Evolutionary conservation across 2,888 invertebrate species (phyloP).

Genomic region (Mesopsocus fuscifrons): DNA sequence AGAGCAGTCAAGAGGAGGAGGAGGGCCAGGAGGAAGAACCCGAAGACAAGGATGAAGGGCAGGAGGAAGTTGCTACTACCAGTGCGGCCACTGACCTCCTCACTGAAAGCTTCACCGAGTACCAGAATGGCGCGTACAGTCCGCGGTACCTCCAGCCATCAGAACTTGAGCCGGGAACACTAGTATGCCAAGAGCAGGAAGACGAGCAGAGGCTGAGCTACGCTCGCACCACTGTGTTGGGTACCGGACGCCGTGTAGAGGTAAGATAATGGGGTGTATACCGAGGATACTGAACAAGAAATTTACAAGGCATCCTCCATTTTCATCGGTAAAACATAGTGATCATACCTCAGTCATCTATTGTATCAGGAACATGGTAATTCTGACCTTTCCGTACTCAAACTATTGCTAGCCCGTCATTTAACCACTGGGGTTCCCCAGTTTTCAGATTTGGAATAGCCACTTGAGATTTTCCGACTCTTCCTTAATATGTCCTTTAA

Average conservation of each 20-base stretch:
- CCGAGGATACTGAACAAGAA: slow-evolving; percentile 31
- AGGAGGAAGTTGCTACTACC: slow-evolving; percentile 22
- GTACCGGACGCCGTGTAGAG: slow-evolving; percentile 35
- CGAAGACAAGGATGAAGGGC: slow-evolving; percentile 16
- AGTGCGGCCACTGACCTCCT: slow-evolving; percentile 29
- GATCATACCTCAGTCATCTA: too few relatives aligned
- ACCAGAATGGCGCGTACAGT: slow-evolving; percentile 67
- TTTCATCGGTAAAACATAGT: too few relatives aligned
- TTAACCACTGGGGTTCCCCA: too few relatives aligned
- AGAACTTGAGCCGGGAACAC: slow-evolving; percentile 54
- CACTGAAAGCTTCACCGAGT: slow-evolving; percentile 41
- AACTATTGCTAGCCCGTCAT: too few relatives aligned
- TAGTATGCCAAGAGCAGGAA: slow-evolving; percentile 54
- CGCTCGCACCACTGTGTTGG: slow-evolving; percentile 45
- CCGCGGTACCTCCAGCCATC: slow-evolving; percentile 44
- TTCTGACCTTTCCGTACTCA: too few relatives aligned
- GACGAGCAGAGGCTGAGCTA: slow-evolving; percentile 56
- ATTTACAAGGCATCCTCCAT: too few relatives aligned
- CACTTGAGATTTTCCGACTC: too few relatives aligned
- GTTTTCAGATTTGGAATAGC: too few relatives aligned
- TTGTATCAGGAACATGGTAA: too few relatives aligned
- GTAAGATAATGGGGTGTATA: too few relatives aligned
- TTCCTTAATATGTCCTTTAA: too few relatives aligned
- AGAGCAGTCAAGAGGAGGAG: slow-evolving; percentile 12
- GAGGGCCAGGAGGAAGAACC: too few relatives aligned